Evolutionary conservation across 1,140 invertebrate species (phyloP).

Genomic region (Pogonomyrmex californicus): DNA sequence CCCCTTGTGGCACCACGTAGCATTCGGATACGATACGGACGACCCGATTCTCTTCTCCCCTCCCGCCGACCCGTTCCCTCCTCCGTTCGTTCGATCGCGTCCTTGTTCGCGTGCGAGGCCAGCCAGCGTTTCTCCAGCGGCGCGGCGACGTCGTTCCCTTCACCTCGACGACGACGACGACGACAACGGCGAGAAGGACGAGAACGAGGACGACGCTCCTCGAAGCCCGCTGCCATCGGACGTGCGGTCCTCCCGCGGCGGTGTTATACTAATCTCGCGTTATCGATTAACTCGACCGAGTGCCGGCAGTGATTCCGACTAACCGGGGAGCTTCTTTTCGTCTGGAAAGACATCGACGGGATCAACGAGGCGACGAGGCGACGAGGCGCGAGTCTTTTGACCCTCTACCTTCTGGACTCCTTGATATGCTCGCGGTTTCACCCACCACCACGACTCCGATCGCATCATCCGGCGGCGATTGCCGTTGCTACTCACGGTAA

Average conservation of each 20-base stretch:
- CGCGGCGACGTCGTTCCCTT: constrained; percentile 19
- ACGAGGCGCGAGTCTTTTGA: not conserved
- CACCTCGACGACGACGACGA: not conserved
- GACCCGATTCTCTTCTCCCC: constrained; percentile 65
- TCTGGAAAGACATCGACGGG: not conserved
- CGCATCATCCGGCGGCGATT: not conserved
- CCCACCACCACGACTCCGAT: not conserved
- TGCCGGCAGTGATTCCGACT: constrained; percentile 74
- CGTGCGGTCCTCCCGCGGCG: constrained; percentile 62
- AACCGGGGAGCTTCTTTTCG: not conserved
- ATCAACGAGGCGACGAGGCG: not conserved
- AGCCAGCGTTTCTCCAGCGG: constrained; percentile 23
- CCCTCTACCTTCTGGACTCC: not conserved
- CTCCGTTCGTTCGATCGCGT: constrained; percentile 52
- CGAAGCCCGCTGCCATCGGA: constrained; percentile 23
- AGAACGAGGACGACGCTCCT: constrained; percentile 14
- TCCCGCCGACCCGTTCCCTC: constrained; percentile 33
- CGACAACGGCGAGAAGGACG: not conserved
- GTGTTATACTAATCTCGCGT: constrained; percentile 79
- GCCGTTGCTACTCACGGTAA: constrained; percentile 58
- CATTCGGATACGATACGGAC: constrained; percentile 52
- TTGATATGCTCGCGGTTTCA: not conserved
- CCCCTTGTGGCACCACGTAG: constrained; percentile 70
- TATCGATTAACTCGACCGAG: constrained; percentile 82
- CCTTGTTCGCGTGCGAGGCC: constrained; percentile 25